Evolutionary conservation across 2,888 invertebrate species (phyloP).

Genomic region (Tetrapedia diversipes): DNA sequence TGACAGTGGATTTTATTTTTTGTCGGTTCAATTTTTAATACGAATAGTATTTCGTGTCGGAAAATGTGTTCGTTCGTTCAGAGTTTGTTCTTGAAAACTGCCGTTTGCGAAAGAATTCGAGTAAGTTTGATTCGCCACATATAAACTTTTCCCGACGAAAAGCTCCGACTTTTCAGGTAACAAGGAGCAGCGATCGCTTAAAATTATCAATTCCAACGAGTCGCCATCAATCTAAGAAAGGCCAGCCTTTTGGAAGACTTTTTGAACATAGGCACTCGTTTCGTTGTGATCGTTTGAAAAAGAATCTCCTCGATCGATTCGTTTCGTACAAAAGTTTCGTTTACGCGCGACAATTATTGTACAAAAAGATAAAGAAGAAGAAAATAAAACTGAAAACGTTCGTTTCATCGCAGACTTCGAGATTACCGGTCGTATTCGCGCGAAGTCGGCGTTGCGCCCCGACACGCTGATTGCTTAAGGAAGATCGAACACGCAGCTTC

Average conservation of each 20-base stretch:
- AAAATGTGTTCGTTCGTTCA: too few relatives aligned
- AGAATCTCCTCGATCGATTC: background rate
- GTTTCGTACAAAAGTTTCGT: background rate
- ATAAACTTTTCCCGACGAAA: background rate
- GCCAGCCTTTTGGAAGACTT: slow-evolving; percentile 60
- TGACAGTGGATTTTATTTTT: too few relatives aligned
- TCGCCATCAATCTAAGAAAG: slow-evolving; percentile 35
- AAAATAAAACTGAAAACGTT: too few relatives aligned
- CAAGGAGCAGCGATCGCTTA: slow-evolving; percentile 16
- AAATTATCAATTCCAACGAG: background rate
- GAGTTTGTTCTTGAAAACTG: background rate
- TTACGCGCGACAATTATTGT: background rate
- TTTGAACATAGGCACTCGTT: slow-evolving; percentile 63
- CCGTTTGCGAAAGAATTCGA: slow-evolving; percentile 17
- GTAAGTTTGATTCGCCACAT: slow-evolving; percentile 11
- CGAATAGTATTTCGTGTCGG: background rate
- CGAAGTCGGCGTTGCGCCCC: background rate
- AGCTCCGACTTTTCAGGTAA: too few relatives aligned
- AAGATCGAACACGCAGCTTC: slow-evolving; percentile 31
- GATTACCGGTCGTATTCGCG: background rate
- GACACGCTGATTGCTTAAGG: slow-evolving; percentile 16
- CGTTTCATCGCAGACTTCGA: background rate
- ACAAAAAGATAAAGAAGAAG: too few relatives aligned
- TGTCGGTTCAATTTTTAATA: background rate
- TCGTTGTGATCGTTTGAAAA: slow-evolving; percentile 41